Base-by-base conservation (phyloP, 2,797 vertebrate species). In the Molossus alvarezi region DNA sequence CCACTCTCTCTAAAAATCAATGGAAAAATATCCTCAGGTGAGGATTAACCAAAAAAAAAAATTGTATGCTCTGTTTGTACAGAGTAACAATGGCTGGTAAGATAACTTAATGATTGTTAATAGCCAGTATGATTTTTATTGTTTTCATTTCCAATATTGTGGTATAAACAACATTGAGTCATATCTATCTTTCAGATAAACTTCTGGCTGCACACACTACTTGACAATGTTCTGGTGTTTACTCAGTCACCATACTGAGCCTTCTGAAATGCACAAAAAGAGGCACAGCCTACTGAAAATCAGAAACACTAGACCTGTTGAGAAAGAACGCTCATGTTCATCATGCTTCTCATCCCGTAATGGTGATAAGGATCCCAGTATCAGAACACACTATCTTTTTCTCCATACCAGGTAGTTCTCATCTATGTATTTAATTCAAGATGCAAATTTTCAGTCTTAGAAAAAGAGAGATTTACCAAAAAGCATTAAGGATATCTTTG, bases 111-210 rank as follows among this genome's bases (percentile, higher is more conserved):
- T 57, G 53, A 88, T 73, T 93, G 77, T 84, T 76, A 94, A 48
- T 60, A 75, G 37, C 27, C 69, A 64, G 33, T 41, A 87, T 37
- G 20, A 77, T 93, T 87, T 97, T 88, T 82, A 95, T 58, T 69
- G 41, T 95, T 92, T 95, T 77, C 51, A 65, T 96, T 91, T 82
- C n/a, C 33, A 89, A 17, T 75, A 90, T 93, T 82, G 41, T 83
- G 58, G 14, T 81, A 5, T 58, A 92, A 96, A 96, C 57, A 88
- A 51, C n/a, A 69, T 64, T 86, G 73, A 90, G 69, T 80, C 53
- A 69, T 64, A 81, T 84, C 60, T 77, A 10, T 69, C 88, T 96
- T 72, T 94, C 91, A 75, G 94, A 75, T 77, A 65, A 95, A 91
- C 13, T 65, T 93, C 37, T 62, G 55, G 20, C 60, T 81, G 12